A percentile compares a stretch with the other conserved stretches of the same genome.
phyloP scores from a whole-genome alignment of 2,888 invertebrate genomes.

The Suillia variegata region DNA sequence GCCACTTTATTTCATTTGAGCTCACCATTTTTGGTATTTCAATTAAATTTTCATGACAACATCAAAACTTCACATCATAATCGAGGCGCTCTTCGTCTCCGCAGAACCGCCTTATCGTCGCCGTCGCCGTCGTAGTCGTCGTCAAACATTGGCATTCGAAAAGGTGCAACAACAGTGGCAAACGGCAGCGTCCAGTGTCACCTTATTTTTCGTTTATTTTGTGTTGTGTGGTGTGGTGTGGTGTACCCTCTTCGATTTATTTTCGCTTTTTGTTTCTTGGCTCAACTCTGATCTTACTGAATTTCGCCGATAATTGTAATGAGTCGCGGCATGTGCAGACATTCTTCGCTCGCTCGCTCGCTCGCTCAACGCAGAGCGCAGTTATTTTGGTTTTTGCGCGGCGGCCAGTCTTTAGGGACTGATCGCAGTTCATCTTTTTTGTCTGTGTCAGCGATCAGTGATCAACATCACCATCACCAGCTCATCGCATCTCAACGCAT shows the following conservation, averaged over 20 bases:
- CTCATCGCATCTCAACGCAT: too few relatives aligned
- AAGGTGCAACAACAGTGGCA: slow-evolving; percentile 2
- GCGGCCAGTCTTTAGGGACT: not conserved
- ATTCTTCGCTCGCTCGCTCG: slow-evolving; percentile 1
- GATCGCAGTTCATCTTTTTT: not conserved
- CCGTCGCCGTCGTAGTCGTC: not conserved
- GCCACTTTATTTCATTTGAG: not conserved
- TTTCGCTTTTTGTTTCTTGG: not conserved
- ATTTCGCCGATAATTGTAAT: slow-evolving; percentile 51
- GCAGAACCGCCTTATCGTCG: not conserved
- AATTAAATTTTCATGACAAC: slow-evolving; percentile 58
- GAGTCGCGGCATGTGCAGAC: slow-evolving; percentile 34
- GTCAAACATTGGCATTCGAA: not conserved
- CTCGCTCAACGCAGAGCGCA: too few relatives aligned
- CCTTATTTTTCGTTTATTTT: not conserved
- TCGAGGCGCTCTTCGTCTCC: too few relatives aligned
- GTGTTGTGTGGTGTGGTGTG: not conserved
- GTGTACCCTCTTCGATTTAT: not conserved
- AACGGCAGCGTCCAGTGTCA: not conserved
- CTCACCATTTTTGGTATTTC: slow-evolving; percentile 57
- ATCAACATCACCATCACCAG: too few relatives aligned
- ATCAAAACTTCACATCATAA: slow-evolving; percentile 56
- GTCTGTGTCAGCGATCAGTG: too few relatives aligned
- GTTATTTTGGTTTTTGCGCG: slow-evolving; percentile 24
- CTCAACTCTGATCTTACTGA: not conserved